Percentiles rank a stretch among this genome's conserved stretches.
Conservation (phyloP, 1,140 invertebrate species). For the Aphaenogaster floridana region DNA sequence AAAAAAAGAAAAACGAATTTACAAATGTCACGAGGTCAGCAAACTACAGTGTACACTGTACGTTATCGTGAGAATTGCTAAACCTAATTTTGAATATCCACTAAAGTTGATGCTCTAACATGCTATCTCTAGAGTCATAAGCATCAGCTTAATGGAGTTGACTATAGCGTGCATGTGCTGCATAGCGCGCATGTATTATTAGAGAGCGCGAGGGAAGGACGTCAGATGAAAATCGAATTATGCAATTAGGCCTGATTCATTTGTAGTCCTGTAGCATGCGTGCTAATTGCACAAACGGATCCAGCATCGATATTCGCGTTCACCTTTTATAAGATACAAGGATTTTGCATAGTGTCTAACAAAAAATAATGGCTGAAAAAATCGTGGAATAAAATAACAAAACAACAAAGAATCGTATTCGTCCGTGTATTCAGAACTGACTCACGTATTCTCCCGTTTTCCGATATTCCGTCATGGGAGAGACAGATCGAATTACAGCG, state of each 20-base stretch:
- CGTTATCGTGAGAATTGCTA: slow-evolving; percentile 13
- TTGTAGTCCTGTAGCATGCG: slow-evolving; percentile 69
- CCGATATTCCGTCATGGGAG: slow-evolving; percentile 39
- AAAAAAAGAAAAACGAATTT: background rate
- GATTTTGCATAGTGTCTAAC: background rate
- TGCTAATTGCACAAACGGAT: slow-evolving; percentile 75
- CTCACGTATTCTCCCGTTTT: slow-evolving; percentile 39
- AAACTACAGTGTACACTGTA: background rate
- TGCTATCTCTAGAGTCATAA: slow-evolving; percentile 49
- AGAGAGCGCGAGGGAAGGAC: slow-evolving; percentile 53
- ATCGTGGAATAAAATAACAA: slow-evolving; percentile 18
- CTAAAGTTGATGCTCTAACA: slow-evolving; percentile 41
- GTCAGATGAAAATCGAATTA: slow-evolving; percentile 70
- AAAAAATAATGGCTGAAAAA: slow-evolving; percentile 10
- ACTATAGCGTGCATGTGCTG: background rate
- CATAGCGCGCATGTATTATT: slow-evolving; percentile 19
- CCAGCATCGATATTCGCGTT: background rate
- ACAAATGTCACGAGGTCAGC: background rate
- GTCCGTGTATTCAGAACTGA: slow-evolving; percentile 10
- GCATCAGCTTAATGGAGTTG: slow-evolving; percentile 38
- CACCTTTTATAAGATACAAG: background rate
- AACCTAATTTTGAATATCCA: slow-evolving; percentile 39
- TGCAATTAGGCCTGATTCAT: slow-evolving; percentile 68
- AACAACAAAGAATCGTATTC: slow-evolving; percentile 25
- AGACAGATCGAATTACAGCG: slow-evolving; percentile 17